phyloP scores from a whole-genome alignment of 2,113 vertebrate species.

The Polypterus bichir region DNA sequence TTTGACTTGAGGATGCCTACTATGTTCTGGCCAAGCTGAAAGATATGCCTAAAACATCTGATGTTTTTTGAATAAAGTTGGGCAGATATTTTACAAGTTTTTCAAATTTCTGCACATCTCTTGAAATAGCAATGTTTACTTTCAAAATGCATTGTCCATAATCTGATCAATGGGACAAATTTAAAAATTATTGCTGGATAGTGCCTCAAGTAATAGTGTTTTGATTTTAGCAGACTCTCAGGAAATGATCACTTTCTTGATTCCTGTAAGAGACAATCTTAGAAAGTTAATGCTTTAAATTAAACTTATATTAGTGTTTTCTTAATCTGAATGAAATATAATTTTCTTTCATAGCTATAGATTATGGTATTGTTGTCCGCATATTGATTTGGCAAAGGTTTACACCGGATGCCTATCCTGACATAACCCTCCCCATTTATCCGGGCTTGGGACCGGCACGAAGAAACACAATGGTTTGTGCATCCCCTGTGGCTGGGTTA shows the following conservation, averaged over 20 bases:
- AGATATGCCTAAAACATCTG: background rate
- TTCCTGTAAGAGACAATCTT: background rate
- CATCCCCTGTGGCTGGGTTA: too few species aligned
- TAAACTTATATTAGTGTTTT: too few species aligned
- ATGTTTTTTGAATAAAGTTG: background rate
- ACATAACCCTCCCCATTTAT: too few species aligned
- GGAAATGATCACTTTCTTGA: background rate
- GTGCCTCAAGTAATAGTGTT: background rate
- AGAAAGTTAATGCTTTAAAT: too few species aligned
- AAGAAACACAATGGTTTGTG: too few species aligned
- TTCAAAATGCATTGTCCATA: background rate
- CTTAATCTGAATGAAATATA: too few species aligned
- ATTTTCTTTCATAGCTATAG: too few species aligned
- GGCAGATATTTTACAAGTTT: background rate
- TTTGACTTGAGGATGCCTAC: too few species aligned
- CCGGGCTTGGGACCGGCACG: too few species aligned
- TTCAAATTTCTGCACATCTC: background rate
- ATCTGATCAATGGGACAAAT: background rate
- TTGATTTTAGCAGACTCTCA: background rate
- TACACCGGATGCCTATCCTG: too few species aligned
- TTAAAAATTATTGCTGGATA: background rate
- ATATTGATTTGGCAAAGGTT: too few species aligned
- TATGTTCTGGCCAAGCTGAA: background rate
- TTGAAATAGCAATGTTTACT: background rate
- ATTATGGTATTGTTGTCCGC: too few species aligned